A percentile compares a stretch with the other conserved stretches of the same genome.
Evolutionary conservation across 2,113 vertebrate genomes (phyloP).

Genomic region (Calcarius ornatus): DNA sequence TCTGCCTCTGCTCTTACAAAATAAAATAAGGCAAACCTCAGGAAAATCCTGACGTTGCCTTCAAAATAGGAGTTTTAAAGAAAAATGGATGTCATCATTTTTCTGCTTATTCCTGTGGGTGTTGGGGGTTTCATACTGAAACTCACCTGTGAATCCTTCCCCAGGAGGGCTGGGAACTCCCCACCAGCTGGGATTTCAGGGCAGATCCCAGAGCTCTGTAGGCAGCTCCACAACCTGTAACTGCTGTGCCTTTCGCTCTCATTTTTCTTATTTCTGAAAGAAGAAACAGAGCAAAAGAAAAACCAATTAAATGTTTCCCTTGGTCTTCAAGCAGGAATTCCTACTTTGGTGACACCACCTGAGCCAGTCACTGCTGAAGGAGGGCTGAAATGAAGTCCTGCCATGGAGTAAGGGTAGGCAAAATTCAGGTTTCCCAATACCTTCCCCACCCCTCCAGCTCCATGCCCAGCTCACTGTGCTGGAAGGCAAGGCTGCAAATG

Average conservation of each 20-base stretch:
- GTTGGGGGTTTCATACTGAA: background rate
- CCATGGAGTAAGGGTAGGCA: background rate
- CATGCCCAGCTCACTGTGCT: background rate
- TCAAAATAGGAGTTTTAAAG: background rate
- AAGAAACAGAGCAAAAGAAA: background rate
- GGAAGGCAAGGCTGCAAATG: background rate
- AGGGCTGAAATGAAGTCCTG: background rate
- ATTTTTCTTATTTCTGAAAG: background rate
- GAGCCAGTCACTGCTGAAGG: background rate
- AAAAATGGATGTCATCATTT: background rate
- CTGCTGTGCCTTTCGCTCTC: rapidly evolving
- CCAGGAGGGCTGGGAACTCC: background rate
- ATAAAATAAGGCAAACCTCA: background rate
- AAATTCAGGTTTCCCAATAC: background rate
- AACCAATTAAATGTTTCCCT: background rate
- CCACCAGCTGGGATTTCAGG: background rate
- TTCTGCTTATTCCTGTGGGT: background rate
- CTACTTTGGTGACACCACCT: background rate
- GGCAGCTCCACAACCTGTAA: background rate
- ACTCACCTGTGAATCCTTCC: background rate
- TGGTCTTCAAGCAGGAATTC: background rate
- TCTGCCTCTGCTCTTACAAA: background rate
- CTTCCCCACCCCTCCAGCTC: background rate
- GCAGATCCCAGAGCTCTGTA: background rate
- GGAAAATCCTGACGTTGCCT: background rate